Base-by-base conservation (phyloP, 2,113 vertebrate species). In the Rhagologus leucostigma region DNA sequence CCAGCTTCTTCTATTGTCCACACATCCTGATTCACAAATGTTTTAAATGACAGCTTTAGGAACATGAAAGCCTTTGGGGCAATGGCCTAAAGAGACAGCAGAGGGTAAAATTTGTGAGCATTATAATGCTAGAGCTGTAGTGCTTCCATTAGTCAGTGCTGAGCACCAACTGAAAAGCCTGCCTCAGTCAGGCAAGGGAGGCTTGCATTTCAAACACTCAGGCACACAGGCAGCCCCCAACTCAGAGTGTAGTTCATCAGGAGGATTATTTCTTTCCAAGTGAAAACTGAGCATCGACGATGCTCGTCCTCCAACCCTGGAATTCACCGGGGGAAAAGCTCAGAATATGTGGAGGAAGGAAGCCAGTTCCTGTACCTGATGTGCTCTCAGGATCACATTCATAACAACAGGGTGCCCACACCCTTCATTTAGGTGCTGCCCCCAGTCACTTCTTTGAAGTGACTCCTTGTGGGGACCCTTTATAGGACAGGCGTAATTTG, bases 31-130 rank as follows among this genome's bases (percentile, higher is more conserved):
- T 95, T 94, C 92, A 96, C 91, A 96, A 97, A 95, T 90, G 94
- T 96, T 96, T 96, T 87, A 97, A 96, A 97, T 97, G 95, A 96
- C 80, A 89, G 96, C 95, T 97, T 96, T 97, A 90, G 95, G 88
- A 96, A 92, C 89, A 95, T 93, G 95, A 97, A 96, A 97, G 95
- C 94, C 83, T 96, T 90, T 90, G 89, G 96, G 95, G 94, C 95
- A 95, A 96, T 84, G 95, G 92, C 80, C 96, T 97, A 95, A 95
- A 95, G 91, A 95, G 91, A 95, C 86, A 93, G 91, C 78, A 95
- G 91, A 96, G 96, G 94, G 91, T 95, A 85, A 96, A 95, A 96
- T 95, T 75, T 97, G 84, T 94, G 49, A 94, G 89, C 89, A 91
- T 96, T 96, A 84, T 96, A 90, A 65, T 92, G 87, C 74, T 93